These are phyloP conservation scores for Rhagologus leucostigma DNA, from an alignment of 2,113 vertebrate genomes.

Conservation along the genomic window DNA sequence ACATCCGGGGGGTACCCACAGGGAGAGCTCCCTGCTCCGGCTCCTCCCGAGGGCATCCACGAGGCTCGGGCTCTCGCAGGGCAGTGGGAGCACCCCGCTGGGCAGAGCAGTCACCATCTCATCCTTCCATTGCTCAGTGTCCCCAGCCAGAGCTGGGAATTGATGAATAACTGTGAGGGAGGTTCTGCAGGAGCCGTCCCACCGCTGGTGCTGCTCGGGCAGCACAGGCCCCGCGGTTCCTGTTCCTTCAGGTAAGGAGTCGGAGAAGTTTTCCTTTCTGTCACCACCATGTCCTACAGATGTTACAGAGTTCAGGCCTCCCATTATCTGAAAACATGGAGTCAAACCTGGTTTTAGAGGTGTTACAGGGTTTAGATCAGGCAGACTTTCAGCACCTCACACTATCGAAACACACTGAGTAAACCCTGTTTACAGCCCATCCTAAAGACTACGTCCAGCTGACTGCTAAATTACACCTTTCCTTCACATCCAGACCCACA, in stretches of 20 bases:
- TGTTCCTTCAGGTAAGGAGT: background rate
- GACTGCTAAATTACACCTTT: background rate
- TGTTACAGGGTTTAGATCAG: background rate
- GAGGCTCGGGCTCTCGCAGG: background rate
- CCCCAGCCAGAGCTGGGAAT: background rate
- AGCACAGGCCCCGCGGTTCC: accelerated
- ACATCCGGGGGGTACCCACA: accelerated
- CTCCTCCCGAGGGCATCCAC: accelerated
- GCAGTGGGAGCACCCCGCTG: accelerated
- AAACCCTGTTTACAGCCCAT: background rate
- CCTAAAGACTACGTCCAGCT: background rate
- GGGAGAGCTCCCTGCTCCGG: background rate
- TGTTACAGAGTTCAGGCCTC: background rate
- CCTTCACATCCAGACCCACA: accelerated
- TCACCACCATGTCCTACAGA: accelerated
- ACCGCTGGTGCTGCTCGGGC: accelerated
- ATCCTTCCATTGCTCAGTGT: accelerated
- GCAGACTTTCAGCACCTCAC: background rate
- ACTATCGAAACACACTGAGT: background rate
- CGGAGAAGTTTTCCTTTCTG: background rate
- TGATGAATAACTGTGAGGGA: accelerated
- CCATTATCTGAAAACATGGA: background rate
- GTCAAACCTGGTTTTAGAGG: background rate
- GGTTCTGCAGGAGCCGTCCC: background rate
- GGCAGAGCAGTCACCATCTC: background rate